Conservation (phyloP, 1,140 invertebrate species). For the Drosophila pectinifera region DNA sequence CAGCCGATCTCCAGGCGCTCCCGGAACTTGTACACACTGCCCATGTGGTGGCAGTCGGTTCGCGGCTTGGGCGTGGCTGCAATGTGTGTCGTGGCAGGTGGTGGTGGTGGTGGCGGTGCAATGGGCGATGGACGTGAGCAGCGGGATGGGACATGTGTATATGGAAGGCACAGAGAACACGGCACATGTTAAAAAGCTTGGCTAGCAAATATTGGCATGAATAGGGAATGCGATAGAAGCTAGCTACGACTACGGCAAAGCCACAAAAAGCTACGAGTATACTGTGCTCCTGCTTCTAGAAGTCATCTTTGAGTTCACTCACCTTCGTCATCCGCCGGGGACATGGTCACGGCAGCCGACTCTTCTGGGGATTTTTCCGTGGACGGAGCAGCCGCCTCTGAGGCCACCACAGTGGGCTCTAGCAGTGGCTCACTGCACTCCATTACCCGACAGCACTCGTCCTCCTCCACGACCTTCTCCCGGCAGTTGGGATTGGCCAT, state of each 20-base stretch:
- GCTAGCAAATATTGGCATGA: conserved; percentile 19
- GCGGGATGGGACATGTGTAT: conserved; percentile 52
- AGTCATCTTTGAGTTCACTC: conserved; percentile 22
- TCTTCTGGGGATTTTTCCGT: neutral
- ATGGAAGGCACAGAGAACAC: conserved; percentile 64
- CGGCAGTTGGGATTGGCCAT: conserved; percentile 90
- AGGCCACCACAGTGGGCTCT: conserved; percentile 52
- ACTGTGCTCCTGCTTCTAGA: conserved; percentile 5
- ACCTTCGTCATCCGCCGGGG: conserved; percentile 54
- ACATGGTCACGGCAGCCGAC: conserved; percentile 11
- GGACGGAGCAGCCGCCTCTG: conserved; percentile 27
- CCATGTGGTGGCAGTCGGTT: conserved; percentile 91
- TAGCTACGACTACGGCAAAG: conserved; percentile 39
- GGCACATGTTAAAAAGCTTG: conserved; percentile 46
- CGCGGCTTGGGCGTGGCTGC: conserved; percentile 65
- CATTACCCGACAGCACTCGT: conserved; percentile 91
- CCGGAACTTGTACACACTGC: conserved; percentile 90
- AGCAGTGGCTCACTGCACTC: conserved; percentile 85
- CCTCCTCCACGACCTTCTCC: conserved; percentile 88
- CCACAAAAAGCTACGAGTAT: conserved; percentile 10
- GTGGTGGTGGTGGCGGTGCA: conserved; percentile 6
- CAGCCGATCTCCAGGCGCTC: conserved; percentile 92
- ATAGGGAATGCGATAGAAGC: conserved; percentile 37
- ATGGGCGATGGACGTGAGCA: conserved; percentile 35
- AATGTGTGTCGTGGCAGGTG: conserved; percentile 15